These are phyloP conservation scores for Crotophaga sulcirostris DNA, from an alignment of 2,113 vertebrate species.

Conservation along the genomic window DNA sequence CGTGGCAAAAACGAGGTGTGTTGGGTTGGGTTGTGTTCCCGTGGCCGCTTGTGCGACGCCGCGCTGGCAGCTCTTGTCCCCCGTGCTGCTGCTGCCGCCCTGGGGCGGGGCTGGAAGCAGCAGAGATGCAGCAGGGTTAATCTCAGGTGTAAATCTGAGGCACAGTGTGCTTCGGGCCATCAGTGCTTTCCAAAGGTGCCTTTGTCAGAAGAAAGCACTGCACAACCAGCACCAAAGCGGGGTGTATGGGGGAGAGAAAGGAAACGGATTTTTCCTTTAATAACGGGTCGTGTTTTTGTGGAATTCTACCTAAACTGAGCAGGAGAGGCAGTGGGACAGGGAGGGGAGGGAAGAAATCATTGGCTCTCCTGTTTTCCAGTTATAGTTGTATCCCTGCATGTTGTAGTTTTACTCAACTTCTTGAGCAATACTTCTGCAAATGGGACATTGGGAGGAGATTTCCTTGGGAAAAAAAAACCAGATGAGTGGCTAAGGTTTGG, in stretches of 20 bases:
- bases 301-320: neutral
- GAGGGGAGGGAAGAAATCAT: neutral
- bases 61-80: neutral
- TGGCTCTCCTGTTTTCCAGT: neutral
- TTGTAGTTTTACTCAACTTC: neutral
- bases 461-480: neutral
- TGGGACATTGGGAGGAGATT: neutral
- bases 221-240: neutral
- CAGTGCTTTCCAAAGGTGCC: constrained; percentile 47
- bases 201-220: neutral
- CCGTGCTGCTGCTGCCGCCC: neutral
- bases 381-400: neutral
- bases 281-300: neutral
- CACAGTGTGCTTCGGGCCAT: neutral
- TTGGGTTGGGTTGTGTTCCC: neutral
- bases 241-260: neutral
- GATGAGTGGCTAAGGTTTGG: neutral
- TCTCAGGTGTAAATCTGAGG: constrained; percentile 53
- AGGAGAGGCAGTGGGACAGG: neutral
- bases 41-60: fast-evolving
- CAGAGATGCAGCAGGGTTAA: neutral
- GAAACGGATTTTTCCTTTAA: neutral
- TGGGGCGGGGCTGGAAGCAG: neutral
- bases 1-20: fast-evolving
- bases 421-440: constrained; percentile 16